Base-by-base conservation (phyloP, 2,797 vertebrate species). In the Furcifer pardalis region DNA sequence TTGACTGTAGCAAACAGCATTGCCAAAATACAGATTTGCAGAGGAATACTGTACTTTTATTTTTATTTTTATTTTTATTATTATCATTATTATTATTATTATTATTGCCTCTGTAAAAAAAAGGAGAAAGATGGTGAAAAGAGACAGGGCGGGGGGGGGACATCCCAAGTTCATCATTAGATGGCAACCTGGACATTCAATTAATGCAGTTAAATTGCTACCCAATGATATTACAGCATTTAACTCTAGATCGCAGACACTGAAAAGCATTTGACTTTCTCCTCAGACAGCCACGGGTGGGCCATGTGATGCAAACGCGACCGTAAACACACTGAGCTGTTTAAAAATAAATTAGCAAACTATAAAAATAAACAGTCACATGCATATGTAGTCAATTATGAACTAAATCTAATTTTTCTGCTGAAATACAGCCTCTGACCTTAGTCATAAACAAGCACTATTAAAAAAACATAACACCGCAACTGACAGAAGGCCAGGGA, bases 341-440 rank as follows among this genome's bases (percentile, higher is more conserved):
- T 96, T 96, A 96, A 96, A 96, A 96, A 96, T 96, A 96, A 96
- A 96, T 96, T 96, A 96, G 94, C 94, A 95, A 96, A 96, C 95
- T 96, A 96, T 96, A 96, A 96, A 96, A 96, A 96, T 96, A 96
- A 96, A 96, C 95, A 96, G 94, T 92, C 94, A 94, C 94, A 91
- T 96, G 95, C 96, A 96, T 94, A 95, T 95, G 95, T 95, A 95
- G 93, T 96, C 95, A 95, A 95, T 96, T 96, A 96, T 91, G 93
- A 95, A 95, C 94, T 94, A 95, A 96, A 90, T 95, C 95, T 95
- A 95, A 96, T 95, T 96, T 96, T 96, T 96, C 94, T 95, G 95
- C 95, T 95, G 94, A 96, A 96, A 96, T 94, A 95, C 95, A 94
- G 94, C 94, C 95, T 96, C 94, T 96, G 96, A 96, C 96, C 95